A percentile compares a stretch with the other conserved stretches of the same genome.
Evolutionary conservation across 2,888 invertebrate genomes (phyloP).

Genomic region (Acanthosepion pharaonis): DNA sequence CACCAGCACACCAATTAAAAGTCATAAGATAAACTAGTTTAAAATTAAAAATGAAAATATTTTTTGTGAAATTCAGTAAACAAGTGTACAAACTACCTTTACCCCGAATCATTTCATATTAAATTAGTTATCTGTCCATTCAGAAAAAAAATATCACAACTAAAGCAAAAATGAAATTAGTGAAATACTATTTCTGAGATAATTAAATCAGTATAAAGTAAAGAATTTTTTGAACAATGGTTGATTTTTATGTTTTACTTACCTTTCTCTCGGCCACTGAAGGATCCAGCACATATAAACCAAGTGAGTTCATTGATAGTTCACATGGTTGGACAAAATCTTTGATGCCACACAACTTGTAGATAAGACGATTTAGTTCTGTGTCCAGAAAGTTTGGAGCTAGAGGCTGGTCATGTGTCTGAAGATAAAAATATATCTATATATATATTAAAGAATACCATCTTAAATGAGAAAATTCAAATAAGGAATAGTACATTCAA

Average conservation of each 20-base stretch:
- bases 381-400: slow-evolving; percentile 60
- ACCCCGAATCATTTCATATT: too few relatives aligned
- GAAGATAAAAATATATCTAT: neutral
- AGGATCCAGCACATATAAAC: slow-evolving; percentile 58
- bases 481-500: neutral
- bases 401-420: slow-evolving; percentile 52
- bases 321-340: slow-evolving; percentile 71
- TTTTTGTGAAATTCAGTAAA: too few relatives aligned
- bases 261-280: slow-evolving; percentile 66
- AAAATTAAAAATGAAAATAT: too few relatives aligned
- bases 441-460: neutral
- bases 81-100: too few relatives aligned
- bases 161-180: too few relatives aligned
- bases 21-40: too few relatives aligned
- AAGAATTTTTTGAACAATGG: neutral
- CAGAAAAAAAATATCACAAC: too few relatives aligned
- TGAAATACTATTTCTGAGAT: too few relatives aligned
- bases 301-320: slow-evolving; percentile 68
- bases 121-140: too few relatives aligned
- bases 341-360: slow-evolving; percentile 67
- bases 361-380: slow-evolving; percentile 61
- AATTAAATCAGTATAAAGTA: neutral
- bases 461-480: neutral
- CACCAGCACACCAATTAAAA: too few relatives aligned
- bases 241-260: neutral